Base-by-base conservation (phyloP, 2,797 vertebrate species). In the Cynodonichthys magdalenae region DNA sequence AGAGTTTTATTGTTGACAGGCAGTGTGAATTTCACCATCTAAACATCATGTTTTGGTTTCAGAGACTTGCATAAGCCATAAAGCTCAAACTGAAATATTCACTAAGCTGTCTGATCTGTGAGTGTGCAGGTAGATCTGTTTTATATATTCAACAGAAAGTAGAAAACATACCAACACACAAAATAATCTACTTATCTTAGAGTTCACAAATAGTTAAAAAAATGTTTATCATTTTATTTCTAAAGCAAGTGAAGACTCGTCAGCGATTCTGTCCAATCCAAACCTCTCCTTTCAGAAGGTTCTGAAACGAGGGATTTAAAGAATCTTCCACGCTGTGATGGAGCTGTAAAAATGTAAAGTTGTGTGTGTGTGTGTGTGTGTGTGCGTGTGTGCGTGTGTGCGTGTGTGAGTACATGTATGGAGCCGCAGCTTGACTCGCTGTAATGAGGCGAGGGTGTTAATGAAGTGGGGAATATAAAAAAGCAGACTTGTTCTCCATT, bases 381-480 rank as follows among this genome's bases (percentile, higher is more conserved):
- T 41, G 60, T 31, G 55, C 7, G 27, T 24, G 4, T 15, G 0
- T 53, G 53, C 52, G 34, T 52, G 73, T 52, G 56, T 55, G 34
- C 48, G 73, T 48, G 56, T 51, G 34, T 44, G 73, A 58, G 45
- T 36, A 54, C 27, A 52, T 8, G 28, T 19, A 5, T 15, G 0
- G 7, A 46, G 41, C 28, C 41, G 49, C 67, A 58, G 59, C 59
- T 72, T 74, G 78, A 73, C 55, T 83, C 74, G 0, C 45, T 6
- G 59, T 82, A 83, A 85, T 80, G 81, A 83, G 71, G 44, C 53
- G 49, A 68, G 65, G 71, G 80, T 82, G 85, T 83, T 86, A 85
- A 90, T 88, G 83, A 84, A 85, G 80, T 75, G 75, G 64, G 68
- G 80, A 85, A 71, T 74, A 82, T 81, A 81, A 69, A 74, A 31